Percentiles rank a stretch among this genome's conserved stretches.
These are phyloP conservation scores for Sphenopsis melanotis DNA, from an alignment of 2,797 vertebrate genomes.

Conservation along the genomic window DNA sequence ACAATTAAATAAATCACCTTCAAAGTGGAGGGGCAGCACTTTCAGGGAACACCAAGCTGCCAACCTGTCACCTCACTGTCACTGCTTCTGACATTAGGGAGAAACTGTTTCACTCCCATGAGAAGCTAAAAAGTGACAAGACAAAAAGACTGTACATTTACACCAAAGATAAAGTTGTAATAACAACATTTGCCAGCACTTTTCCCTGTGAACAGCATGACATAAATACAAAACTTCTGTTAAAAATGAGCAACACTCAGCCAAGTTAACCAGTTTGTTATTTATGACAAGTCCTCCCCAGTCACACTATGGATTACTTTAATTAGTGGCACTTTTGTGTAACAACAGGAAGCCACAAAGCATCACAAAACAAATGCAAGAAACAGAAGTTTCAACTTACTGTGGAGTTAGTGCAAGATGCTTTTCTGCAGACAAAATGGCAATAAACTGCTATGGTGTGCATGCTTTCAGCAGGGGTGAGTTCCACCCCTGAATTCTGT, in stretches of 20 bases:
- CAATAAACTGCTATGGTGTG: neutral
- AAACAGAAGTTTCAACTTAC: neutral
- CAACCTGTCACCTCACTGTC: neutral
- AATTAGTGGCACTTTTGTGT: neutral
- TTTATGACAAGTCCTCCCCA: neutral
- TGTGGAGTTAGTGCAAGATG: neutral
- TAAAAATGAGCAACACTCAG: neutral
- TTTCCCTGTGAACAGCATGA: neutral
- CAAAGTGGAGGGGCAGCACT: neutral
- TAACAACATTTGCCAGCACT: neutral
- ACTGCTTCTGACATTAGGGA: neutral
- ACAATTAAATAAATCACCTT: neutral
- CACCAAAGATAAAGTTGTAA: neutral
- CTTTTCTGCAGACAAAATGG: neutral
- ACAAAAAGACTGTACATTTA: neutral
- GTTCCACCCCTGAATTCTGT: neutral
- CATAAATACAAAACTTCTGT: neutral
- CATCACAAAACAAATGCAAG: neutral
- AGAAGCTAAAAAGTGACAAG: neutral
- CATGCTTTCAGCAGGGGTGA: neutral
- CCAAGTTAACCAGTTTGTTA: neutral
- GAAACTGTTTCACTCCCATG: neutral
- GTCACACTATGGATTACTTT: neutral
- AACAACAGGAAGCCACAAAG: neutral
- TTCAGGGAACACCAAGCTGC: neutral